phyloP scores from a whole-genome alignment of 1,140 invertebrate species.

The Thaumetopoea pityocampa region DNA sequence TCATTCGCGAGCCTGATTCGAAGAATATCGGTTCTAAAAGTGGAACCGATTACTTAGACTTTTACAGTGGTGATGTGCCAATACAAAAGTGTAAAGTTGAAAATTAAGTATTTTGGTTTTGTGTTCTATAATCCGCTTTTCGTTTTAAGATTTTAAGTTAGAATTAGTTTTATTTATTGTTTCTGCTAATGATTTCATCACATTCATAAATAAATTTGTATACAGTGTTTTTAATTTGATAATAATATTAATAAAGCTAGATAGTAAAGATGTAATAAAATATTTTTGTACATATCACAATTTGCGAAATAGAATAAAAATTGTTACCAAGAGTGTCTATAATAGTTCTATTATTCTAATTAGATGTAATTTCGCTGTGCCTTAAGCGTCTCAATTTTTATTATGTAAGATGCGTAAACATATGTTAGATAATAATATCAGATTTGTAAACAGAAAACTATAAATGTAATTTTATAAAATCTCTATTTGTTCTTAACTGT shows the following conservation, averaged over 20 bases:
- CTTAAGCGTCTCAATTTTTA: constrained; percentile 73
- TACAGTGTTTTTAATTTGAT: constrained; percentile 14
- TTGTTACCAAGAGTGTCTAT: constrained; percentile 66
- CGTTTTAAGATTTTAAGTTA: constrained; percentile 27
- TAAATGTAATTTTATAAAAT: constrained; percentile 58
- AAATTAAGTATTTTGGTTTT: constrained; percentile 30
- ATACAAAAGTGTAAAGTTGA: constrained; percentile 38
- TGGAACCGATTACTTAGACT: constrained; percentile 38
- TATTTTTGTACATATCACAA: constrained; percentile 75
- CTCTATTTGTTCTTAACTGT: constrained; percentile 44
- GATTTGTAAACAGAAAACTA: constrained; percentile 51
- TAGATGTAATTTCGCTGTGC: constrained; percentile 71
- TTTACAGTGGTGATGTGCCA: constrained; percentile 53
- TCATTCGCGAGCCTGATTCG: constrained; percentile 65
- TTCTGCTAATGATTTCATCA: constrained; percentile 25
- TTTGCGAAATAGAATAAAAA: constrained; percentile 53
- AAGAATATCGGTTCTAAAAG: constrained; percentile 71
- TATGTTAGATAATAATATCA: constrained; percentile 46
- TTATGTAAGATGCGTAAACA: constrained; percentile 51
- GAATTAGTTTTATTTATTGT: constrained; percentile 26
- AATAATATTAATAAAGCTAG: constrained; percentile 37
- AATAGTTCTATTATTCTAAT: constrained; percentile 57
- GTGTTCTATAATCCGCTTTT: constrained; percentile 30
- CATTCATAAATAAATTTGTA: constrained; percentile 23
- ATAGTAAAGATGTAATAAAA: constrained; percentile 54